Evolutionary conservation across 2,797 vertebrate species (phyloP).

Genomic region (Margarornis squamiger): DNA sequence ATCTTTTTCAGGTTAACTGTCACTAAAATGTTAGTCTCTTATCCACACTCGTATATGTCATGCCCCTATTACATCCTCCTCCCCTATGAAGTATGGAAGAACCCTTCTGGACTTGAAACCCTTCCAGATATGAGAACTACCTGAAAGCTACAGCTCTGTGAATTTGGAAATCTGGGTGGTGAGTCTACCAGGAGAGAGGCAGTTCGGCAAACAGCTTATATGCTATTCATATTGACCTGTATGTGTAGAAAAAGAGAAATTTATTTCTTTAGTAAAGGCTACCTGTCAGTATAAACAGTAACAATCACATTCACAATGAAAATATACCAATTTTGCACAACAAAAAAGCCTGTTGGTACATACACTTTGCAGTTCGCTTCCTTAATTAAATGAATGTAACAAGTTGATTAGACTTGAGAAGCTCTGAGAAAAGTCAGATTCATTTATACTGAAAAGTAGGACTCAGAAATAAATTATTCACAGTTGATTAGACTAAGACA

Average conservation of each 20-base stretch:
- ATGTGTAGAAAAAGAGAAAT: not conserved
- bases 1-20: not conserved
- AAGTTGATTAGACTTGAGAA: slow-evolving; percentile 73
- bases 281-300: not conserved
- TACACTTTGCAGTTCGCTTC: slow-evolving; percentile 46
- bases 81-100: not conserved
- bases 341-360: not conserved
- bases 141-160: not conserved
- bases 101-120: not conserved
- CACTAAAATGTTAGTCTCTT: not conserved
- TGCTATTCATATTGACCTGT: not conserved
- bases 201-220: slow-evolving; percentile 2
- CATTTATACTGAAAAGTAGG: slow-evolving; percentile 75
- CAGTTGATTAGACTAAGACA: slow-evolving; percentile 81
- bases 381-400: slow-evolving; percentile 74
- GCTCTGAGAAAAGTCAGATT: slow-evolving; percentile 73
- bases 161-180: not conserved
- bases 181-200: not conserved
- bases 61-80: not conserved
- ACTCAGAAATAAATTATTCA: slow-evolving; percentile 80
- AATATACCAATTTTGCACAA: not conserved
- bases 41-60: not conserved
- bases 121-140: slow-evolving; percentile 11
- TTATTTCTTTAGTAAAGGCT: not conserved
- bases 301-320: not conserved